These are phyloP conservation scores for Leucophenga montana DNA, from an alignment of 2,888 invertebrate species.

Conservation along the genomic window DNA sequence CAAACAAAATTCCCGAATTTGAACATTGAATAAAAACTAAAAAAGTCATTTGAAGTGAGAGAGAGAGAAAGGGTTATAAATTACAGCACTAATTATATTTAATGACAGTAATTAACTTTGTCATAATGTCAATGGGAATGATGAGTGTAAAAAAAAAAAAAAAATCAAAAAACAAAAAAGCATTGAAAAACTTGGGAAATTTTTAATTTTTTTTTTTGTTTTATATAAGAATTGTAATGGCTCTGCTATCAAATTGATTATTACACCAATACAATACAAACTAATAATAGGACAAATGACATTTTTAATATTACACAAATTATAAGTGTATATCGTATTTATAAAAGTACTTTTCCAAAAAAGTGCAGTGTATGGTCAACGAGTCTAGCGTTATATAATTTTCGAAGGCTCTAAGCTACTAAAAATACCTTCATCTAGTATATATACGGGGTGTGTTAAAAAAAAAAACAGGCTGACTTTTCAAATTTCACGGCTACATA, in stretches of 20 bases:
- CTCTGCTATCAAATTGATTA: too few relatives aligned
- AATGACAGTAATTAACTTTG: constrained; percentile 63
- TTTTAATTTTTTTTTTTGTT: background rate
- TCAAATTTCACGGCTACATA: too few relatives aligned
- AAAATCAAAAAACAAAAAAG: constrained; percentile 14
- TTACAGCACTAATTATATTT: constrained; percentile 63
- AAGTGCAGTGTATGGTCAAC: too few relatives aligned
- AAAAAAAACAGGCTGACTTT: too few relatives aligned
- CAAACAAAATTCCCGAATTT: constrained; percentile 18
- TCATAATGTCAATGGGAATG: constrained; percentile 65
- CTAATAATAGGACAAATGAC: too few relatives aligned
- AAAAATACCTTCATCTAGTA: too few relatives aligned
- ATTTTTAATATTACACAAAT: too few relatives aligned
- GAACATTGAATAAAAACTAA: constrained; percentile 4
- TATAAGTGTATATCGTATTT: too few relatives aligned
- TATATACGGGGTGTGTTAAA: too few relatives aligned
- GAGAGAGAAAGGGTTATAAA: constrained; percentile 57
- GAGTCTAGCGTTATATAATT: too few relatives aligned
- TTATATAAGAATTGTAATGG: background rate
- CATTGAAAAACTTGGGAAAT: constrained; percentile 2
- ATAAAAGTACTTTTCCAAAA: too few relatives aligned
- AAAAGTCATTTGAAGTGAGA: background rate
- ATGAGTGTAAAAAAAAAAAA: constrained; percentile 46
- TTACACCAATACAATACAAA: background rate
- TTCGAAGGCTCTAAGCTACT: too few relatives aligned